phyloP scores from a whole-genome alignment of 2,888 invertebrate species.

The Idaea dimidiata region DNA sequence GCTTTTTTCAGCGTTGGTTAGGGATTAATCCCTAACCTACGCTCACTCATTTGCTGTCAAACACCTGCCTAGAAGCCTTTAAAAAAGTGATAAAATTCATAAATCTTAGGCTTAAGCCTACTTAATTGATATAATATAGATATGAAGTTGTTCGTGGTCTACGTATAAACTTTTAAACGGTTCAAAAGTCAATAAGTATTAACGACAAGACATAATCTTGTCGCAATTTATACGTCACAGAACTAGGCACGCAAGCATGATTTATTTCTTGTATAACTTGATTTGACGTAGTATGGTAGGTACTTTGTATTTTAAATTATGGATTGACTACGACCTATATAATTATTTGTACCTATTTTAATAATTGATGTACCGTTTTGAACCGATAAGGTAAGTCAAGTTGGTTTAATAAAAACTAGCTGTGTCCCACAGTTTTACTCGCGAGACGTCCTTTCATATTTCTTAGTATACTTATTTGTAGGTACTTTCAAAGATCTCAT shows the following conservation, averaged over 20 bases:
- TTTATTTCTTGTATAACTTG: constrained; percentile 26
- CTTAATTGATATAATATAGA: background rate
- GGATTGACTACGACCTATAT: background rate
- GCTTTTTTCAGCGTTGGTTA: too few relatives aligned
- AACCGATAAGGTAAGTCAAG: too few relatives aligned
- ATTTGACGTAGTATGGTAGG: constrained; percentile 5
- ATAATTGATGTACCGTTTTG: background rate
- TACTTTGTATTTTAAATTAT: background rate
- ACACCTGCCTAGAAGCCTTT: too few relatives aligned
- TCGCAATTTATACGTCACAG: constrained; percentile 29
- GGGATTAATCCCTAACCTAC: too few relatives aligned
- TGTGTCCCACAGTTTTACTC: too few relatives aligned
- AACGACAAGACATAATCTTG: constrained; percentile 14
- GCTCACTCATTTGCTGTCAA: too few relatives aligned
- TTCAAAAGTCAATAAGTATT: constrained; percentile 13
- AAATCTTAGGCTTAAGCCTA: background rate
- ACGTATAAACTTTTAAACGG: background rate
- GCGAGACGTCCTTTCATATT: too few relatives aligned
- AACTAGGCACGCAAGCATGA: constrained; percentile 31
- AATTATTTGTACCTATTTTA: background rate
- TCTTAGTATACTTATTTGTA: too few relatives aligned
- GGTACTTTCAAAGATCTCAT: too few relatives aligned
- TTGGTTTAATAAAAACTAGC: too few relatives aligned
- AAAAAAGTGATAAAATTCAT: too few relatives aligned
- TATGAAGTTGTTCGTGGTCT: background rate